Base-by-base conservation (phyloP, 2,797 vertebrate species). In the Hylomyscus alleni region DNA sequence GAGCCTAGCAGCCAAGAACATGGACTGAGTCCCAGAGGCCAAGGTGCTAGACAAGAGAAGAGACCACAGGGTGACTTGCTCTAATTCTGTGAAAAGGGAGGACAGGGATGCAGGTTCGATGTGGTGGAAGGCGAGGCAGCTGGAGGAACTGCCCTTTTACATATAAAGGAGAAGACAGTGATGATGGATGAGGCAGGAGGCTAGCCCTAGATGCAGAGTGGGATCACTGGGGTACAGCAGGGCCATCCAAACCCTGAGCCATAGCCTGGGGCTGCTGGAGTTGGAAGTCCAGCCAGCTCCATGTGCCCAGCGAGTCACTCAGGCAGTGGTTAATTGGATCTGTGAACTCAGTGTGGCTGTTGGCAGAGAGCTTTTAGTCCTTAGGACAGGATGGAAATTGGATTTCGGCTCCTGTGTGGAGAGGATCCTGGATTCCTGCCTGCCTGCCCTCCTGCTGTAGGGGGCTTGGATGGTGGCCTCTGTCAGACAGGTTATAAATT, bases 291-390 rank as follows among this genome's bases (percentile, higher is more conserved):
- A 69, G 94, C 76, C 92, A 52, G 52, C 20, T 96, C 62, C 67
- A 47, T 37, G 78, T 67, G 80, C 93, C 4, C 77, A 95, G 93
- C 87, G 0, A 88, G 95, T 83, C 81, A 37, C 44, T 84, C 31
- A 17, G 80, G 89, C 95, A 88, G 54, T 29, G 22, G 85, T 83
- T 98, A 97, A 98, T 98, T 96, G 50, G 91, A 97, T 97, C 94
- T 97, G 94, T 29, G 73, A 91, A 77, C 80, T 91, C 52, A 93
- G 95, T 22, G 34, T 3, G 24, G 93, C 95, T 86, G 94, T 90
- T 95, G 95, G 95, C 95, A 97, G 95, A 97, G 95, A 98, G 97
- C 97, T 97, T 98, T 98, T 94, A 97, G 96, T 97, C 96, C 97
- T 89, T 67, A 89, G 95, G 96, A 97, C 95, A 60, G 54, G 17